Conservation (phyloP, 2,888 invertebrate genomes). For the Hirtodrosophila cameraria region DNA sequence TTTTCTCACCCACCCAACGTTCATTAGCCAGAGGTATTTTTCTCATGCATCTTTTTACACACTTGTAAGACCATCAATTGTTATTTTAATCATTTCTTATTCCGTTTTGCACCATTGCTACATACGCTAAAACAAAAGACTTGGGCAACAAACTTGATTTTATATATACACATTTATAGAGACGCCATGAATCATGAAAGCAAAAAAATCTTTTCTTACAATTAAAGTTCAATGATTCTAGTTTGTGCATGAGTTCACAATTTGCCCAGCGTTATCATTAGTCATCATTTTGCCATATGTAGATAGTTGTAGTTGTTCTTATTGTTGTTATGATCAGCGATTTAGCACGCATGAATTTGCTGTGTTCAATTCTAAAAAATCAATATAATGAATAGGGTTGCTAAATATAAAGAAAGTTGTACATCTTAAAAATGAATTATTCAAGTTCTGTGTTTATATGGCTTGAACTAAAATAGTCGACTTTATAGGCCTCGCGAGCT, state of each 20-base stretch:
- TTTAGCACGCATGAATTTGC: background rate
- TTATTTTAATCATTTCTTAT: constrained; percentile 23
- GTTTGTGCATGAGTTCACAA: constrained; percentile 48
- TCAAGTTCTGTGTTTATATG: constrained; percentile 2
- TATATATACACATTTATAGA: constrained; percentile 16
- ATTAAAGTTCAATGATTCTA: constrained; percentile 71
- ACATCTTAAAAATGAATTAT: constrained; percentile 5
- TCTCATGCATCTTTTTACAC: constrained; percentile 30
- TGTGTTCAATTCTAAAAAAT: background rate
- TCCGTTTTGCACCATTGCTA: constrained; percentile 4
- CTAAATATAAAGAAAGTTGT: constrained; percentile 4
- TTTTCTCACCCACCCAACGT: constrained; percentile 34
- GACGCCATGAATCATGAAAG: constrained; percentile 38
- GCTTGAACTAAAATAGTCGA: background rate
- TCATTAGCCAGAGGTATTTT: constrained; percentile 38
- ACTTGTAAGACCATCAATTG: constrained; percentile 30
- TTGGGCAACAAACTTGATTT: constrained; percentile 59
- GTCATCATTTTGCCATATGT: constrained; percentile 51
- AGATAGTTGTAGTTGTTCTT: constrained; percentile 32
- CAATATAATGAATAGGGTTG: background rate
- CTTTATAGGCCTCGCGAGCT: background rate
- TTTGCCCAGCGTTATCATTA: constrained; percentile 43
- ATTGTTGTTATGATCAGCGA: background rate
- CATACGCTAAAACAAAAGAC: constrained; percentile 54
- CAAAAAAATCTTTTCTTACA: constrained; percentile 27